Evolutionary conservation across 2,113 vertebrate species (phyloP).

Genomic region (Serinus canaria): DNA sequence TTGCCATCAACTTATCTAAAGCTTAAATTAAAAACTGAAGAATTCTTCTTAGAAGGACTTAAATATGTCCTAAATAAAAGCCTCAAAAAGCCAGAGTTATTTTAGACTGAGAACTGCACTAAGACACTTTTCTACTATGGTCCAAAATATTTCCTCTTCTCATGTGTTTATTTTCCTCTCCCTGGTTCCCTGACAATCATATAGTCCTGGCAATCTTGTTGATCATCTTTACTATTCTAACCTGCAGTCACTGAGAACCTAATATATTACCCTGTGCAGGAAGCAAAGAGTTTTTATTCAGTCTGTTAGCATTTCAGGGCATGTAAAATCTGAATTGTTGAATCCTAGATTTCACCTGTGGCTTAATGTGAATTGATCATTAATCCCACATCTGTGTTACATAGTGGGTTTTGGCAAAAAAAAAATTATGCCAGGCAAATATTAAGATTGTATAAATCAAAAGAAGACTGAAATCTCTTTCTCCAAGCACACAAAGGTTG

Average conservation of each 20-base stretch:
- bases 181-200: not conserved
- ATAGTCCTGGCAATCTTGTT: not conserved
- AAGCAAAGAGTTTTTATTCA: not conserved
- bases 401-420: not conserved
- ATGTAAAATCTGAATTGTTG: not conserved
- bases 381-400: not conserved
- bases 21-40: not conserved
- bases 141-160: not conserved
- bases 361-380: not conserved
- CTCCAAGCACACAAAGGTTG: not conserved
- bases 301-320: not conserved
- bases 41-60: not conserved
- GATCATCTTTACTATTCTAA: not conserved
- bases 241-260: not conserved
- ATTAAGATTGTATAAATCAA: not conserved
- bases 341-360: not conserved
- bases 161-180: not conserved
- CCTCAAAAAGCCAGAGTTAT: not conserved
- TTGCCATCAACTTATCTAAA: not conserved
- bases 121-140: not conserved
- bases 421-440: not conserved
- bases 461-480: not conserved
- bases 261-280: not conserved
- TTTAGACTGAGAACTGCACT: not conserved
- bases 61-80: not conserved